Percentiles rank a stretch among this genome's conserved stretches.
Conservation (phyloP, 2,113 vertebrate species). For the Edolisoma coerulescens region DNA sequence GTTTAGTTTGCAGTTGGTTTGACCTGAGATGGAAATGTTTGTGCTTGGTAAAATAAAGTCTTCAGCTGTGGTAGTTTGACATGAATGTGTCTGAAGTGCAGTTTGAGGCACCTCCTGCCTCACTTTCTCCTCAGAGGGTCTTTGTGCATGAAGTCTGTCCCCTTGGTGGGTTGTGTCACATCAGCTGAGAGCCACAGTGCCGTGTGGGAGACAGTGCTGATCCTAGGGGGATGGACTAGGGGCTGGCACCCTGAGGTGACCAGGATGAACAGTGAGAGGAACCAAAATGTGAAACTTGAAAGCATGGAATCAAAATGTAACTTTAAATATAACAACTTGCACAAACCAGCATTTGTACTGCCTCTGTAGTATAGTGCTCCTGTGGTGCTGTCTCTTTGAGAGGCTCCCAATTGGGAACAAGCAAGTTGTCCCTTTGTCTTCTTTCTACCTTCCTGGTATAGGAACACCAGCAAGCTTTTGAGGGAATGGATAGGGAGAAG, state of each 20-base stretch:
- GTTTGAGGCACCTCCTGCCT: not conserved
- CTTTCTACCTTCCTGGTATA: not conserved
- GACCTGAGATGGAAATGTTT: not conserved
- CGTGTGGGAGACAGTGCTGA: not conserved
- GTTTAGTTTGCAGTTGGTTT: not conserved
- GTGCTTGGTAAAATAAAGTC: not conserved
- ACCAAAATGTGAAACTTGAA: not conserved
- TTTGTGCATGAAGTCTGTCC: not conserved
- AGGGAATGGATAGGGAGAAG: not conserved
- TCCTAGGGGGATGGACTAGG: not conserved
- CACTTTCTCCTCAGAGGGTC: not conserved
- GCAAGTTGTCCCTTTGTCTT: not conserved
- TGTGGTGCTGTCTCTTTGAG: not conserved
- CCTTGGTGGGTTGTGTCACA: not conserved
- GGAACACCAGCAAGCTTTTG: not conserved
- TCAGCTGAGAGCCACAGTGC: not conserved
- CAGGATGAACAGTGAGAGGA: not conserved
- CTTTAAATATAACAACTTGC: not conserved
- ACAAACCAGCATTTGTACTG: not conserved
- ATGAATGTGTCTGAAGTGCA: not conserved
- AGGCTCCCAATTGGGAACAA: accelerated
- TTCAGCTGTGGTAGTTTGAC: not conserved
- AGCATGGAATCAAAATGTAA: not conserved
- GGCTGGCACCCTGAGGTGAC: not conserved
- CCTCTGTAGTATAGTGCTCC: not conserved